These are phyloP conservation scores for Ophiodon elongatus DNA, from an alignment of 2,113 vertebrate species.

Conservation along the genomic window DNA sequence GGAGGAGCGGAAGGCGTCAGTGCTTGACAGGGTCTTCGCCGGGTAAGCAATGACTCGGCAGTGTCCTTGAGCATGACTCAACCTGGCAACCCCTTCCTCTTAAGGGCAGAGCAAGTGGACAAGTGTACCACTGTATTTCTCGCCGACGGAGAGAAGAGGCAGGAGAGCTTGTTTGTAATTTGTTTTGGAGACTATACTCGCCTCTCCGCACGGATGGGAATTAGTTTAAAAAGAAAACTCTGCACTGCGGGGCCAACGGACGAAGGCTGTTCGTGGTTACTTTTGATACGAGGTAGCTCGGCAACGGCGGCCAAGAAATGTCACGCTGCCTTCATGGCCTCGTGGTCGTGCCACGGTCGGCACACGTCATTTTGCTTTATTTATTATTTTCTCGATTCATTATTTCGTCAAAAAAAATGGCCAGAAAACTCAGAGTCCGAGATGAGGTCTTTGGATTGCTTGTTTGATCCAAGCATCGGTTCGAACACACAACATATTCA, in stretches of 20 bases:
- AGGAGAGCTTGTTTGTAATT: constrained; percentile 42
- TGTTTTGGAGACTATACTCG: not conserved
- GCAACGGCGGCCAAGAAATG: constrained; percentile 17
- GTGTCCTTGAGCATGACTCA: constrained; percentile 42
- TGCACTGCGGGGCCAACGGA: constrained; percentile 21
- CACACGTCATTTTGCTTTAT: not conserved
- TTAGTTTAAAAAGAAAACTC: constrained; percentile 14
- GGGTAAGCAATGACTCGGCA: constrained; percentile 33
- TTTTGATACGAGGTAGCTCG: constrained; percentile 20
- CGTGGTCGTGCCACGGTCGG: no score
- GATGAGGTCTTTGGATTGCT: not conserved
- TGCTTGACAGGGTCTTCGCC: constrained; percentile 26
- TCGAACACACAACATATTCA: not conserved
- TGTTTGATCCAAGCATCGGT: not conserved
- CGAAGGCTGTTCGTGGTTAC: not conserved
- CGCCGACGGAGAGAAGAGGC: constrained; percentile 22
- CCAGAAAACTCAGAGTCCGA: not conserved
- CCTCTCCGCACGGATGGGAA: constrained; percentile 30
- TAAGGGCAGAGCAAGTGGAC: constrained; percentile 20
- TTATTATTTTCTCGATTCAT: not conserved
- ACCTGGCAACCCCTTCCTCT: constrained; percentile 17
- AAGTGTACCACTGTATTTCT: constrained; percentile 27
- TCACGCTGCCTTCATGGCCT: no score
- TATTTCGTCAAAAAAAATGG: not conserved
- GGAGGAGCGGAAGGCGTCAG: constrained; percentile 23